Base-by-base conservation (phyloP, 1,140 invertebrate genomes). In the Caenorhabditis brenneri region DNA sequence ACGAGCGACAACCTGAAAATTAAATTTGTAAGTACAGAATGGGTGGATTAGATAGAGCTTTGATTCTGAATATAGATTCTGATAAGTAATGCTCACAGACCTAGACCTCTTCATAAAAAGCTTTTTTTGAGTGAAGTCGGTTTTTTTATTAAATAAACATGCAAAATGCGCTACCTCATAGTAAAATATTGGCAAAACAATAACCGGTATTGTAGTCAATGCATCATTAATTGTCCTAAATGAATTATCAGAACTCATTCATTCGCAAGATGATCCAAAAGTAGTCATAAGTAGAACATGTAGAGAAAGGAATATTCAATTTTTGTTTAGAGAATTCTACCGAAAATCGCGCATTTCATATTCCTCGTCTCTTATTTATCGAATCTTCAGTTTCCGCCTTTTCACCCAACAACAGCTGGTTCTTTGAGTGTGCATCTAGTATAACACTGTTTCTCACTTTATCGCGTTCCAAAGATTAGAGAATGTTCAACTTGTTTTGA, bases 121-220 rank as follows among this genome's bases (percentile, higher is more conserved):
- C n/a, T n/a, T n/a, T n/a, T 22, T n/a, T n/a, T n/a, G n/a, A n/a
- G n/a, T n/a, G 49, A 19, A 4, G 22, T 16, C 49, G 19, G 22
- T n/a, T n/a, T 51, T 51, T n/a, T n/a, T n/a, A n/a, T n/a, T n/a
- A n/a, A n/a, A n/a, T n/a, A n/a, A n/a, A n/a, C n/a, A n/a, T n/a
- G n/a, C n/a, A n/a, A n/a, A n/a, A n/a, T n/a, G n/a, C 31, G 27
- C 31, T 39, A 79, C 80, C 80, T 81, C 80, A 81, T 55, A 81
- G 42, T 81, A 81, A 51, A 81, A 39, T 22, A 81, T 81, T 0
- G 80, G 80, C 19, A 81, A 27, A 6, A 53, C 22, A 16, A 55
- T n/a, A 0, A 81, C 80, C 27, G 80, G 80, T 81, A 58, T 36
- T 5, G 36, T 58, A 19, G 49, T 42, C 51, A 80, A 15, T 10